Evolutionary conservation across 1,140 invertebrate genomes (phyloP), one percentile per base, ranked within the genome.

Genomic region (Plodia interpunctella): DNA sequence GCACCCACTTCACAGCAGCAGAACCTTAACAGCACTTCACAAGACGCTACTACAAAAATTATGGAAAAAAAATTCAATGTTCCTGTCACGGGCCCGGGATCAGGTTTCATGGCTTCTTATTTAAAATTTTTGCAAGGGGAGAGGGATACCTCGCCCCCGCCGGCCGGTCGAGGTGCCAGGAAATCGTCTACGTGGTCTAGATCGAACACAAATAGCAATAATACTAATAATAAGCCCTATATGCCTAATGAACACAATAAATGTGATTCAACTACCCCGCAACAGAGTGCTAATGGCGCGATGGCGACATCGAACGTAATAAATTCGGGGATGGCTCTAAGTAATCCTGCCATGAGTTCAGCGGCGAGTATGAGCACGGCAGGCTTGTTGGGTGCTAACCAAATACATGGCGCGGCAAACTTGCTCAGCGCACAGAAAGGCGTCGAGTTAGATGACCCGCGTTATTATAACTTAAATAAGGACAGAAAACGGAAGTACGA

Each of bases 21-120:
- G 70, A 88, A 69, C 71, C 81, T 87, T 66, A 88, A 87, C 76
- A 83, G 70, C 72, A 80, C 78, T 79, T 83, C 85, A 70, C 87
- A 88, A 80, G 88, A 88, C 74, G 70, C 76, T 76, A 80, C 80
- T 77, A 77, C 88, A 68, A 90, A 90, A 88, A 74, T 88, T 66
- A 83, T 85, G 78, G 90, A 91, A 79, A 89, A 80, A 82, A 93
- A 91, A 83, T 90, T 80, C 72, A 91, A 78, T 77, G 89, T 83
- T 70, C 90, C 89, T 62, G 90, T 88, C 68, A 92, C 90, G 80
- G 93, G 91, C 80, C 93, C 92, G 68, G 93, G 94, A 68, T 92
- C 93, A 25, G 94, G 94, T 60, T 96, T 96, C 80, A 96, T 96
- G 94, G 94, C 93, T 68, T 96, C 95, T 83, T 96, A 95, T 89